Evolutionary conservation across 2,113 vertebrate species (phyloP), one percentile per base, ranked within the genome.

Genomic region (Regulus satrapa): DNA sequence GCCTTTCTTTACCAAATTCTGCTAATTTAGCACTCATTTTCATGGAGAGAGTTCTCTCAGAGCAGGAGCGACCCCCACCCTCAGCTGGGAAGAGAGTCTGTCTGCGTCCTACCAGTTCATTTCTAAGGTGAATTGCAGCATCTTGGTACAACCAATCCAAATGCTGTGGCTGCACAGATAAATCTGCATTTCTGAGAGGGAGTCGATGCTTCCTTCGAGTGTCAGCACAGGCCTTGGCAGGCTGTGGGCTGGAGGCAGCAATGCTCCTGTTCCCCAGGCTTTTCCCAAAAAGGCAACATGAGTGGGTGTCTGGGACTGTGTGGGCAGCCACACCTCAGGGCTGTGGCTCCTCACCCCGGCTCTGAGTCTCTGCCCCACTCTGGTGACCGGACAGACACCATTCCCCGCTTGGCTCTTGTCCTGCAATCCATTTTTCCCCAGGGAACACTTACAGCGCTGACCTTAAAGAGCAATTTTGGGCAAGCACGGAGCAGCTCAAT

Each of bases 381-480:
- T 19, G 36, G 12, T 58, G 84, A 17, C 0, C 0, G 75, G 31
- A 18, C 28, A 77, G 67, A 46, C 4, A 3, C 51, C 1, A 0
- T 49, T 86, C 59, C 73, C 77, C 1, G 8, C 72, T n/a, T 18
- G 1, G 51, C 66, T 34, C 95, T 91, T 32, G 55, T 83, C 80
- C 91, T 14, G 2, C 38, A 79, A 78, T 79, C 84, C 83, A 8
- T 31, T 94, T 31, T 94, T 64, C 97, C 79, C 21, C 5, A 36
- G 94, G 96, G 96, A 97, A 69, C 91, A 41, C 92, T 98, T 92
- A 67, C 11, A 25, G 94, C 12, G 0, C 78, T 98, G 98, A 98
- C 98, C 98, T 98, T 97, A 96, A 96, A 97, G 98, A 98, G 94
- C 96, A 97, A 97, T 98, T 98, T 92, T 5, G 75, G 97, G 94